These are phyloP conservation scores for Pseudomyrmex sp. DNA, from an alignment of 1,140 invertebrate species.

Conservation along the genomic window DNA sequence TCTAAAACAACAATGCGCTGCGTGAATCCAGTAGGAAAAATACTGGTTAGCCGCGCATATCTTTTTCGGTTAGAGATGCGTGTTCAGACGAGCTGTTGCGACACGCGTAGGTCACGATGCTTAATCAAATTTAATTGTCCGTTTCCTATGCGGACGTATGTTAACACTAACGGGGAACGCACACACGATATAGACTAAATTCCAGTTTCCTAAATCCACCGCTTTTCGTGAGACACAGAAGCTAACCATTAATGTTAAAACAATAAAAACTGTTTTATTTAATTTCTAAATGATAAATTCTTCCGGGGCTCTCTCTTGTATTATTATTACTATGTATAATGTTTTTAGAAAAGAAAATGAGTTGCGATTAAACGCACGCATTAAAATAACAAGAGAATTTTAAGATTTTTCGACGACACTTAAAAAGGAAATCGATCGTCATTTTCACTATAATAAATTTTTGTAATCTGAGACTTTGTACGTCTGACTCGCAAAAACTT, in stretches of 20 bases:
- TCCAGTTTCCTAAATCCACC: constrained; percentile 16
- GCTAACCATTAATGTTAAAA: not conserved
- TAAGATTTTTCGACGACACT: no score
- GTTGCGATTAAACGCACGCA: no score
- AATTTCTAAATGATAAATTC: no score
- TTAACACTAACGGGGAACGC: constrained; percentile 10
- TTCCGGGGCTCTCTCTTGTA: not conserved
- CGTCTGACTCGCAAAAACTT: not conserved
- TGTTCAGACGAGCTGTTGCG: not conserved
- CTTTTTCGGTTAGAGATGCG: constrained; percentile 17
- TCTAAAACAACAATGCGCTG: no score
- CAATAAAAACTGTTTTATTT: no score
- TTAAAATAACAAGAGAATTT: no score
- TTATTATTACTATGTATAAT: no score
- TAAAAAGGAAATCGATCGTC: no score
- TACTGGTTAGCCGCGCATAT: not conserved
- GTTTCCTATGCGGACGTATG: constrained; percentile 38
- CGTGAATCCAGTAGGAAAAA: not conserved
- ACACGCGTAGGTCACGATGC: constrained; percentile 10
- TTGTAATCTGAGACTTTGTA: not conserved
- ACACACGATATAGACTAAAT: not conserved
- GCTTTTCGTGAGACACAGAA: constrained; percentile 19
- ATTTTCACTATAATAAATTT: no score
- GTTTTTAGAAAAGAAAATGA: no score
- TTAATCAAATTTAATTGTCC: constrained; percentile 58